Evolutionary conservation across 2,113 vertebrate genomes (phyloP), one percentile per base, ranked within the genome.

Genomic region (Dryoscopus gambensis): DNA sequence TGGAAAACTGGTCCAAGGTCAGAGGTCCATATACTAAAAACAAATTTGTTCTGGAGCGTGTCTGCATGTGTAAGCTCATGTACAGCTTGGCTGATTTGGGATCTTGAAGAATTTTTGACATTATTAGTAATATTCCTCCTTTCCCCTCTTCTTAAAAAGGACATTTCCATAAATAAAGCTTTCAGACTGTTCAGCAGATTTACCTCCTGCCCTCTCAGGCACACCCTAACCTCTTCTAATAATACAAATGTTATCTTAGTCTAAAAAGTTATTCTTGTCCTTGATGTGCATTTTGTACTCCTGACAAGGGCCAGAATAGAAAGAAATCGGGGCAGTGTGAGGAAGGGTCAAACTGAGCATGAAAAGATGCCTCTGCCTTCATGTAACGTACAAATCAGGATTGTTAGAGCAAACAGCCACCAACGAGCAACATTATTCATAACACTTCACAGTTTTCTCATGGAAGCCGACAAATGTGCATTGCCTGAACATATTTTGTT

Each of bases 401-500:
- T 92, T 87, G 85, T 94, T 93, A 93, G 92, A 94, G 84, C 81
- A 95, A 95, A 84, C 93, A 94, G 85, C 78, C 90, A 90, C 88
- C 83, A 81, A 78, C 8, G 39, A 96, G 67, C 84, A 87, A n/a
- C 75, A 95, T 96, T 95, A 96, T 96, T 97, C 93, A 94, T 96
- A 96, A 92, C 86, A 93, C 87, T 96, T 96, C 93, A 96, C 94
- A 96, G 93, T 94, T 97, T 96, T 94, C 80, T 93, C 69, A 71
- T 93, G 86, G 89, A 96, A 92, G 86, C 83, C 80, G 35, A 93
- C 90, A 96, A 96, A 96, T 85, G 92, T 89, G 92, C 86, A 56
- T 87, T 96, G 94, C 87, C 88, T 96, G 89, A 96, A 95, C 93
- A 95, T 92, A 95, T 95, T 96, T 96, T 92, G 89, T 95, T 96